A percentile compares a stretch with the other conserved stretches of the same genome.
phyloP scores from a whole-genome alignment of 1,140 invertebrate species.

The Pomacea maculata region DNA sequence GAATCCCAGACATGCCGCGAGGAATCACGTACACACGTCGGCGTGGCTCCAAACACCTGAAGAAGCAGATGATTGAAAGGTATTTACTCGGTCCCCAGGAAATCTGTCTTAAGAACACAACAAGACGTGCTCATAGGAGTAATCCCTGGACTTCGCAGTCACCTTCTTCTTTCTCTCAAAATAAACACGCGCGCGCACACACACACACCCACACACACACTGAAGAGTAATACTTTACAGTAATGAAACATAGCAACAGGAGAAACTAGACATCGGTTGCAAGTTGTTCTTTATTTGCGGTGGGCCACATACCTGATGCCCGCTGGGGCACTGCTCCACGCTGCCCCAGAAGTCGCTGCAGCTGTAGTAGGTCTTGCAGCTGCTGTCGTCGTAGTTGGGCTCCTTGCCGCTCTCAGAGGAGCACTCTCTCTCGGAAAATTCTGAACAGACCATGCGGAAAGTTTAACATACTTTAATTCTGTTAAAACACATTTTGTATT shows the following conservation, averaged over 20 bases:
- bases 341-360: slow-evolving; percentile 7
- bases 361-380: not conserved
- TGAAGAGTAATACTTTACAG: not conserved
- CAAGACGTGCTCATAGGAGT: not conserved
- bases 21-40: not conserved
- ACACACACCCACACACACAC: slow-evolving; percentile 1
- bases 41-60: not conserved
- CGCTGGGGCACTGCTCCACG: not conserved
- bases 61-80: too few relatives aligned
- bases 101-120: not conserved
- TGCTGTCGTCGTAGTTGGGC: slow-evolving; percentile 5
- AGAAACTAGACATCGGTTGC: not conserved
- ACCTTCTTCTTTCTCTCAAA: not conserved
- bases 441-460: too few relatives aligned
- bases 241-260: not conserved
- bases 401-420: slow-evolving; percentile 2
- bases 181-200: not conserved
- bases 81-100: too few relatives aligned
- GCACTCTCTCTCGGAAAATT: not conserved
- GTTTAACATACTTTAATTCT: too few relatives aligned
- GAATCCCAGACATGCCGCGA: not conserved
- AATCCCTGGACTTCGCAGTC: not conserved
- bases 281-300: too few relatives aligned
- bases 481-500: too few relatives aligned
- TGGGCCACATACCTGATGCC: not conserved